Conservation (phyloP, 2,113 vertebrate species). For the Cervus canadensis region DNA sequence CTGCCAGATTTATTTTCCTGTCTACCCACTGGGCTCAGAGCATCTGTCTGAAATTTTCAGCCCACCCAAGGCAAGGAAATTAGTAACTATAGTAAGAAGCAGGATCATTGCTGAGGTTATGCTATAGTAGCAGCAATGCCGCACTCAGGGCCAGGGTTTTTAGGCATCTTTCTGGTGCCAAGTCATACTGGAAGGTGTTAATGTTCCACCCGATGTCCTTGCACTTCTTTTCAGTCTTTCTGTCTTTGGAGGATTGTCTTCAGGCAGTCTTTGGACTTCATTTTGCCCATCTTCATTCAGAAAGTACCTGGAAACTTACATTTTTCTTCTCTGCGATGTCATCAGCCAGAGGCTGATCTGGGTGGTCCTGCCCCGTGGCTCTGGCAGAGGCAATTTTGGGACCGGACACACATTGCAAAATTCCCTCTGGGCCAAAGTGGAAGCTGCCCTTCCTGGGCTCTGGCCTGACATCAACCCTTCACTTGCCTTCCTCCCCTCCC, state of each 20-base stretch:
- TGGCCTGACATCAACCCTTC: neutral
- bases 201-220: neutral
- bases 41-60: neutral
- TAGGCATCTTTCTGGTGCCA: fast-evolving
- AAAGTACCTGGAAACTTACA: neutral
- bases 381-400: neutral
- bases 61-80: neutral
- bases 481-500: neutral
- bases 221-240: neutral
- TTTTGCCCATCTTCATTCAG: neutral
- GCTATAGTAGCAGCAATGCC: neutral
- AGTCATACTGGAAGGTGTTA: neutral
- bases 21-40: neutral
- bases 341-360: too few relatives aligned
- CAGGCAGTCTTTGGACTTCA: neutral
- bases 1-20: neutral
- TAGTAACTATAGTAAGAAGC: neutral
- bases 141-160: neutral
- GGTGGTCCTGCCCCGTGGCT: neutral
- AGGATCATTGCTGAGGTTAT: neutral
- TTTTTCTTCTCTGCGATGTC: neutral
- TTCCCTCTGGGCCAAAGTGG: fast-evolving
- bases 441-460: neutral
- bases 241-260: neutral
- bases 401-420: neutral